phyloP scores from a whole-genome alignment of 2,888 invertebrate species.

The Tenthredo notha region DNA sequence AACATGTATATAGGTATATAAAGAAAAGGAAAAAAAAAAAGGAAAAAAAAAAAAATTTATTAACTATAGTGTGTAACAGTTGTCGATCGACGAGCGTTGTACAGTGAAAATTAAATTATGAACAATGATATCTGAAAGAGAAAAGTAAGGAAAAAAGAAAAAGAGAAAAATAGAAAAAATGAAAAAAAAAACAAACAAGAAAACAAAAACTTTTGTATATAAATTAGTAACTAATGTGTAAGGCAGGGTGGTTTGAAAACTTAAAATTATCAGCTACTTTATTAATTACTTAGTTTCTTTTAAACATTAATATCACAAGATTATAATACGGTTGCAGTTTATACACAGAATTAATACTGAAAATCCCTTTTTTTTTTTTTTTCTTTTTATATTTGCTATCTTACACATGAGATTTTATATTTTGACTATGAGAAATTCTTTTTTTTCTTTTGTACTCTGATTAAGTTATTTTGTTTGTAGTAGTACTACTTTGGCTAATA shows the following conservation, averaged over 20 bases:
- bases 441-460: background rate
- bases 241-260: background rate
- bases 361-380: background rate
- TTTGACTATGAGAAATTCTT: background rate
- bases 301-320: background rate
- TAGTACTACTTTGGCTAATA: background rate
- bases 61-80: background rate
- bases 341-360: background rate
- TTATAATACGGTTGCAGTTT: no score
- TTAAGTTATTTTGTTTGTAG: background rate
- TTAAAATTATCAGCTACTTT: background rate
- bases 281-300: background rate
- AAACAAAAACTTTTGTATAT: conserved; percentile 27
- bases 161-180: background rate
- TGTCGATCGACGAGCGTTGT: conserved; percentile 63
- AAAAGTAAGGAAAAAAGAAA: background rate
- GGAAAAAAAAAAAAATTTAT: background rate
- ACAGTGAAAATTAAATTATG: conserved; percentile 72
- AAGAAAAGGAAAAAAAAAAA: background rate
- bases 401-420: background rate
- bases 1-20: conserved; percentile 59
- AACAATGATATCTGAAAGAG: conserved; percentile 58
- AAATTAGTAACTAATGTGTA: conserved; percentile 27
- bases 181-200: background rate
- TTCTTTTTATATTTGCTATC: no score